Base-by-base conservation (phyloP, 2,113 vertebrate species). In the Desmodus rotundus region DNA sequence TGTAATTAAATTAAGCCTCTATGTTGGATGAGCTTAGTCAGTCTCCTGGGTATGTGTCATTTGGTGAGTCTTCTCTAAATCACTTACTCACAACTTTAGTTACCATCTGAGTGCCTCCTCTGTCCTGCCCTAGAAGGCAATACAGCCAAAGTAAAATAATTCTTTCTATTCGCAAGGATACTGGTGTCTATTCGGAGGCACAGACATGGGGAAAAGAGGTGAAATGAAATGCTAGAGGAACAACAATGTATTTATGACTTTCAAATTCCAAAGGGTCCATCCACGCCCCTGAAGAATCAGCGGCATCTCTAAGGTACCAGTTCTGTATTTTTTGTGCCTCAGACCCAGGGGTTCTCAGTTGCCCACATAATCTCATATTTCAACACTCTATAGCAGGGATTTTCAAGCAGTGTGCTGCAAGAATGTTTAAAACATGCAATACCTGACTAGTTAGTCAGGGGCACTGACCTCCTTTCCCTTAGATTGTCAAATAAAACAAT, bases 11-110 rank as follows among this genome's bases (percentile, higher is more conserved):
- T 36, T 36, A 47, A 68, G 19, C 3, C 56, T 47, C 58, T 74
- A 17, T 54, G n/a, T 41, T 28, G 14, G 47, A 36, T 52, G 6
- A 41, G 7, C 78, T 87, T 73, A 47, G 12, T 36, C n/a, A 47
- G 12, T 36, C n/a, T 85, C 68, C 68, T 33, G 43, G 22, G 22
- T 74, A 36, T 31, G 9, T 38, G 73, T n/a, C 22, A 26, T 84
- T 67, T 87, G 22, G 22, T 74, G 41, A 85, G 26, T 68, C 50
- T 81, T 74, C 54, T 84, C 24, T 70, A 68, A 76, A 65, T 85
- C 61, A 96, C 7, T 45, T 19, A 87, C 47, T 83, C 47, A 56
- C 11, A 54, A 22, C 7, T 50, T 91, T 22, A 61, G 54, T 26
- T 45, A 20, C 24, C 61, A 47, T 28, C 70, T 52, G 16, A 89